Evolutionary conservation across 2,888 invertebrate genomes (phyloP).

Genomic region (Cerceris ruficornis): DNA sequence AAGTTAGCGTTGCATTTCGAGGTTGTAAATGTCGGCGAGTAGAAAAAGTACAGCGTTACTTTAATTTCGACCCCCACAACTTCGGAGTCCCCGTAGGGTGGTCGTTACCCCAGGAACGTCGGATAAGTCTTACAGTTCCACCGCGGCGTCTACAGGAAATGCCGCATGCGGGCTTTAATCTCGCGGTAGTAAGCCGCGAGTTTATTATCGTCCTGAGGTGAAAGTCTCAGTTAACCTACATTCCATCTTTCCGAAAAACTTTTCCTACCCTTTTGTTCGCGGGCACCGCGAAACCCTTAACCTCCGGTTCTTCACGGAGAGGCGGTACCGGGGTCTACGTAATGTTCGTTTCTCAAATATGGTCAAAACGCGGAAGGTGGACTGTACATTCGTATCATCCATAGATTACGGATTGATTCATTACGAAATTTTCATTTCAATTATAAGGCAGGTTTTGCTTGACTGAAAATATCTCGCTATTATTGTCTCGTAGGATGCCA

Average conservation of each 20-base stretch:
- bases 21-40: slow-evolving; percentile 39
- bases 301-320: slow-evolving; percentile 7
- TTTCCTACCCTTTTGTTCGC: slow-evolving; percentile 25
- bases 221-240: slow-evolving; percentile 52
- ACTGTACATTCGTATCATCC: background rate
- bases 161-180: slow-evolving; percentile 52
- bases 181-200: slow-evolving; percentile 44
- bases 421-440: too few species aligned
- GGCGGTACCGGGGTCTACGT: slow-evolving; percentile 24
- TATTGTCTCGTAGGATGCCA: background rate
- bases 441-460: too few species aligned
- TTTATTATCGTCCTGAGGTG: slow-evolving; percentile 53
- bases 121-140: slow-evolving; percentile 1
- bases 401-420: too few species aligned
- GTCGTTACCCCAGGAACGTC: slow-evolving; percentile 22
- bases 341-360: background rate
- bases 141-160: slow-evolving; percentile 21
- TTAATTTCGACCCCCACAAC: slow-evolving; percentile 46
- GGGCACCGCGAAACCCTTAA: slow-evolving; percentile 9
- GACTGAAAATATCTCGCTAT: too few species aligned
- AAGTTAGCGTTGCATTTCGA: slow-evolving; percentile 26
- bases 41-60: slow-evolving; percentile 49
- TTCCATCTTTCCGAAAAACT: slow-evolving; percentile 43
- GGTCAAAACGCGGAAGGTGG: background rate
- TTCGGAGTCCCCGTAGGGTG: slow-evolving; percentile 1